Base-by-base conservation (phyloP, 92 coral and sea anemone genomes). In the Pocillopora meandrina region DNA sequence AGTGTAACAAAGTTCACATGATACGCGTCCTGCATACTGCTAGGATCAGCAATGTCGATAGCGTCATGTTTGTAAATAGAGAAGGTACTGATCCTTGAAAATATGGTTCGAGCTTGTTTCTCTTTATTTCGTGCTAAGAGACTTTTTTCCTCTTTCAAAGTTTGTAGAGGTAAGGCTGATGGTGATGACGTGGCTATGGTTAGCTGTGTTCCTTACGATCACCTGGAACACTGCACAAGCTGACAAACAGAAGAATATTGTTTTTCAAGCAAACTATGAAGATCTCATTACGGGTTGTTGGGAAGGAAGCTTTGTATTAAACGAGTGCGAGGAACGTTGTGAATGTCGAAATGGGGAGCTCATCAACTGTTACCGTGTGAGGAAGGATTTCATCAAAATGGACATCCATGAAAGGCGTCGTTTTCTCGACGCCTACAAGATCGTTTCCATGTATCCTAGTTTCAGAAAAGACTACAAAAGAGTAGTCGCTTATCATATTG, bases 311-410 rank as follows among this genome's bases (percentile, higher is more conserved):
- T 57, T 56, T 35, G 77, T 6, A 21, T 76, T 58, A 18, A 81
- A 81, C 77, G 12, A 34, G 34, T 81, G 85, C 21, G 77, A 81
- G 13, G 85, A 81, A 26, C 85, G 66, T 12, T 81, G 85, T 70
- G 67, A 70, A 35, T 70, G 85, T 19, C 42, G 42, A 26, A 17
- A 69, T n/a, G 85, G 85, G 10, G 34, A 70, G 34, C 76, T 70
- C 3, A 42, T 47, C 55, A 81, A 70, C 66, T 81, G 85, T 35
- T 81, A 57, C 68, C 85, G 85, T 13, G 85, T 81, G 68, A 64
- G 85, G 2, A 81, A 81, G 52, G 76, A 81, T 7, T 81, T 81
- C 58, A 58, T 61, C 9, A 81, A 70, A 81, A 81, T 81, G 85
- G 63, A 9, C 64, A 12, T 18, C 20, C 49, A 34, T 14, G 68